Percentiles rank a stretch among this genome's conserved stretches.
phyloP scores from a whole-genome alignment of 1,140 invertebrate genomes.

The Brachionus plicatilis region DNA sequence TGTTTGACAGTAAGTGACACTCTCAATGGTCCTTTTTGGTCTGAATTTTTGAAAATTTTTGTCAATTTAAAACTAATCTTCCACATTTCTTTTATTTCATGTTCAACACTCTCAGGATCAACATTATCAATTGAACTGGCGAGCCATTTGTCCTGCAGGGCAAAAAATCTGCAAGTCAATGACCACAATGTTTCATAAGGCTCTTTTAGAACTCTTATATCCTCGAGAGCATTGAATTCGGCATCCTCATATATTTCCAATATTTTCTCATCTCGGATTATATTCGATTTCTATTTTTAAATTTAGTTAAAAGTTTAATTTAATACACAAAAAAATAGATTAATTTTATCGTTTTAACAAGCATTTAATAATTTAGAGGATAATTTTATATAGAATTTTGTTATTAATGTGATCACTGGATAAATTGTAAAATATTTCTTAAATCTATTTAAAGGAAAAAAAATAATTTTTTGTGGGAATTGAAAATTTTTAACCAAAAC shows the following conservation, averaged over 20 bases:
- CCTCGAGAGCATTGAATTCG: slow-evolving; percentile 73
- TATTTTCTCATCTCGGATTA: slow-evolving; percentile 58
- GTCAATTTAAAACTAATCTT: slow-evolving; percentile 54
- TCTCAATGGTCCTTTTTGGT: slow-evolving; percentile 52
- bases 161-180: slow-evolving; percentile 75
- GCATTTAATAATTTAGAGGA: no score
- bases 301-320: background rate
- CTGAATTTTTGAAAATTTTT: slow-evolving; percentile 49
- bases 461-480: no score
- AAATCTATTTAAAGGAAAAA: no score
- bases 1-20: slow-evolving; percentile 59
- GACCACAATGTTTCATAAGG: slow-evolving; percentile 87
- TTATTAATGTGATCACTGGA: no score
- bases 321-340: slow-evolving; percentile 53
- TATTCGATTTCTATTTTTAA: slow-evolving; percentile 61
- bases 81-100: slow-evolving; percentile 58
- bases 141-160: slow-evolving; percentile 65
- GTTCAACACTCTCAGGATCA: slow-evolving; percentile 73
- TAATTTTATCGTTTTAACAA: slow-evolving; percentile 51
- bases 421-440: no score
- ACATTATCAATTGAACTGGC: slow-evolving; percentile 69
- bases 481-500: no score
- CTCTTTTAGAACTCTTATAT: slow-evolving; percentile 72
- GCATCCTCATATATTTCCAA: slow-evolving; percentile 66
- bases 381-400: no score